Evolutionary conservation across 2,113 vertebrate genomes (phyloP), one percentile per base, ranked within the genome.

Genomic region (Sylvietta virens): DNA sequence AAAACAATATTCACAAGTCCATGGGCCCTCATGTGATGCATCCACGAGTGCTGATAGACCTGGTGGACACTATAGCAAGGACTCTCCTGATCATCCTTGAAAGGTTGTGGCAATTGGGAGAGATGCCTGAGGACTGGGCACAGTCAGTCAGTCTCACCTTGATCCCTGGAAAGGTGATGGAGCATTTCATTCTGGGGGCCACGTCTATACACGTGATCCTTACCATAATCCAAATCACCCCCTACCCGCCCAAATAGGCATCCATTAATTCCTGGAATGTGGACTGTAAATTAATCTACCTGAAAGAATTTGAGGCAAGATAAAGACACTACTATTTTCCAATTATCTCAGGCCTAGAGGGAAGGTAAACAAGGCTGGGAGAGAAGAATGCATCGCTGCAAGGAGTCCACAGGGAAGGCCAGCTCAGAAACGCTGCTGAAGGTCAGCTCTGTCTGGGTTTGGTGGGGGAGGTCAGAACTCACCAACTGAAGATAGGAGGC

Each of bases 61-160:
- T 57, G 35, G 6, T 26, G 15, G 8, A 37, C 33, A 14, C 33
- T 11, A 9, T 0, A 58, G 6, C 8, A 58, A 66, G 15, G 15
- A 22, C 12, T 15, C 37, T 70, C 22, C 37, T 42, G 37, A 50
- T 37, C 17, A 42, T 33, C 31, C 19, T 50, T 50, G 58, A 42
- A 65, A 65, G 12, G 21, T 10, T 3, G 3, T 37, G 27, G 8
- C 4, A 3, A 12, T 0, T 1, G 7, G 50, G 15, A 42, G 17
- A 56, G 11, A 7, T 23, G 42, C 13, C 35, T 44, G 31, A 37
- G 58, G 21, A 42, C 11, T 26, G 26, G 42, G 31, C 31, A 24
- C 8, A 44, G 13, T 24, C 24, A 22, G 21, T 15, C 24, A 56
- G 42, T 11, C 26, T 71, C 35, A 19, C 15, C 22, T 57, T 1